A percentile compares a stretch with the other conserved stretches of the same genome.
Conservation (phyloP, 2,888 invertebrate species). For the Pomacea canaliculata region DNA sequence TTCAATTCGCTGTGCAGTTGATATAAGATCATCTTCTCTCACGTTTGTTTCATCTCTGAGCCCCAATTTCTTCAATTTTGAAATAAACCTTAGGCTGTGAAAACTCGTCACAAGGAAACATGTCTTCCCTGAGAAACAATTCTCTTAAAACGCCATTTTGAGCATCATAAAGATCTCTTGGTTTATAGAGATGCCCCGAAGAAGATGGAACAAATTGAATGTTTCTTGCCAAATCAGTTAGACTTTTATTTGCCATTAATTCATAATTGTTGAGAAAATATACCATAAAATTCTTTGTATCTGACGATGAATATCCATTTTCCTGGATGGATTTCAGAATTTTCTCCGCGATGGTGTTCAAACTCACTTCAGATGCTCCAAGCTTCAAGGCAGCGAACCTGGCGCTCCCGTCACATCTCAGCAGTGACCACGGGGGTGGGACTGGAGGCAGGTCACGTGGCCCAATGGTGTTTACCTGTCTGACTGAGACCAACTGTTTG, state of each 20-base stretch:
- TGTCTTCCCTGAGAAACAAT: conserved; percentile 42
- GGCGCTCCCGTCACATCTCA: background rate
- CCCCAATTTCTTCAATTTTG: conserved; percentile 44
- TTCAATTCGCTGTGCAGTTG: conserved; percentile 28
- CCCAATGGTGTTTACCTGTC: conserved; percentile 5
- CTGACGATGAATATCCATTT: background rate
- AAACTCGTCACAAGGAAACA: conserved; percentile 43
- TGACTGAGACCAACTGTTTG: conserved; percentile 9
- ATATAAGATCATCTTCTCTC: conserved; percentile 41
- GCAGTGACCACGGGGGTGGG: background rate
- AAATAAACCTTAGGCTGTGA: conserved; percentile 34
- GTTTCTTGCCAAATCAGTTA: conserved; percentile 6
- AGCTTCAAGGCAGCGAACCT: conserved; percentile 17
- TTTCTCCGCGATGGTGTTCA: background rate
- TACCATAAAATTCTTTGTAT: conserved; percentile 21
- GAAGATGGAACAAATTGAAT: conserved; percentile 19
- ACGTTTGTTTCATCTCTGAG: conserved; percentile 41
- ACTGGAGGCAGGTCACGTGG: conserved; percentile 10
- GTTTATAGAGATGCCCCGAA: conserved; percentile 14
- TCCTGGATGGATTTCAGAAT: conserved; percentile 13
- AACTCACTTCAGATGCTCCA: conserved; percentile 16
- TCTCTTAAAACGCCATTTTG: conserved; percentile 35
- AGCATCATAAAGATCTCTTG: conserved; percentile 45
- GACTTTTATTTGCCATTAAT: background rate
- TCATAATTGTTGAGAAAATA: conserved; percentile 21